phyloP scores from a whole-genome alignment of 2,113 vertebrate species.

The Lepidothrix coronata region DNA sequence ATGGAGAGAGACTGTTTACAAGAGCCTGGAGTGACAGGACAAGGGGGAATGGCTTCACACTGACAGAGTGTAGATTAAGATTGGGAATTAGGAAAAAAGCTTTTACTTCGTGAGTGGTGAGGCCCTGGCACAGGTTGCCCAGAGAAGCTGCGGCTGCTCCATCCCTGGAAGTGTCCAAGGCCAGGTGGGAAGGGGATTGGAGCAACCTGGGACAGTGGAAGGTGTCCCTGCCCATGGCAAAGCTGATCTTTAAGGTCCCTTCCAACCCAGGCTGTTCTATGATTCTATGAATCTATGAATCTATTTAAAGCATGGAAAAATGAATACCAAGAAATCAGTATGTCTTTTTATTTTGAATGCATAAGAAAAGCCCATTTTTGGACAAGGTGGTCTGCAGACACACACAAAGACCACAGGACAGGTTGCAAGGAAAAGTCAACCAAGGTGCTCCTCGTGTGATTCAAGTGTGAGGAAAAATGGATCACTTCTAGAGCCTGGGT shows the following conservation, averaged over 20 bases:
- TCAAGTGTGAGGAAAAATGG: neutral
- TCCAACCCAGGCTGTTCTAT: neutral
- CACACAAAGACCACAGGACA: neutral
- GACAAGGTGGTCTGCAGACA: neutral
- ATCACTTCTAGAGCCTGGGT: neutral
- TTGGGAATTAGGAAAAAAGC: neutral
- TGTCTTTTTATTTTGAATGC: neutral
- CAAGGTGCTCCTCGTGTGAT: neutral
- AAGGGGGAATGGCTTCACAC: neutral
- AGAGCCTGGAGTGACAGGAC: neutral
- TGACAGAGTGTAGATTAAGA: neutral
- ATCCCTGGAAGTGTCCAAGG: neutral
- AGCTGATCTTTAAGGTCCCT: neutral
- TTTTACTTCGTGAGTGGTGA: neutral
- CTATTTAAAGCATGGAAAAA: neutral
- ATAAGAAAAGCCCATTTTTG: neutral
- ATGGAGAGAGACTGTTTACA: neutral
- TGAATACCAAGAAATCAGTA: neutral
- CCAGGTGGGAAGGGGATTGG: neutral
- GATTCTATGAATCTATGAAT: neutral
- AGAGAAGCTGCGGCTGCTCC: neutral
- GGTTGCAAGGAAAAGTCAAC: neutral
- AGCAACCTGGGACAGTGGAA: neutral
- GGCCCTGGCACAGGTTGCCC: neutral
- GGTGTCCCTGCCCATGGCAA: neutral